These are phyloP conservation scores for Dichetophora obliterata DNA, from an alignment of 2,888 invertebrate species.

Conservation along the genomic window DNA sequence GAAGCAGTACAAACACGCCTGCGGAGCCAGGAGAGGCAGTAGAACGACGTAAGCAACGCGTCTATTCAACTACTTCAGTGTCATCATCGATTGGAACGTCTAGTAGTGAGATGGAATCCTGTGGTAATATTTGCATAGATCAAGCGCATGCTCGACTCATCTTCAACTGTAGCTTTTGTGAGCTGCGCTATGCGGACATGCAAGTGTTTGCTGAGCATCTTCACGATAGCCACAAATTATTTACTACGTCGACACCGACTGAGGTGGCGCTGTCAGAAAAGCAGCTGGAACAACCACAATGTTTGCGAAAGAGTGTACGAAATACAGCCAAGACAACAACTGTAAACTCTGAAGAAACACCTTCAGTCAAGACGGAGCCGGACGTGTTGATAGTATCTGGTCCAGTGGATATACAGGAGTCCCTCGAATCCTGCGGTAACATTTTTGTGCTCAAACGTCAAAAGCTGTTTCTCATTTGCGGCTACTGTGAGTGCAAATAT, in stretches of 20 bases:
- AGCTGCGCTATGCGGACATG: constrained; percentile 57
- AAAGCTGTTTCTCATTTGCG: constrained; percentile 57
- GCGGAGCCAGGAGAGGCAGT: neutral
- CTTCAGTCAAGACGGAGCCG: neutral
- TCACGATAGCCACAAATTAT: constrained; percentile 53
- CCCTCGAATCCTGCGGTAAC: constrained; percentile 61
- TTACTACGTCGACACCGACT: constrained; percentile 16
- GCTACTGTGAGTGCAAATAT: constrained; percentile 56
- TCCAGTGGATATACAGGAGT: constrained; percentile 35
- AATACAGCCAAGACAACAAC: neutral
- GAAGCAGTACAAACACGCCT: neutral
- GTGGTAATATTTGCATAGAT: constrained; percentile 57
- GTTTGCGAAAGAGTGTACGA: constrained; percentile 33
- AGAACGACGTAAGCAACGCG: constrained; percentile 40
- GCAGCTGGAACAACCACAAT: neutral
- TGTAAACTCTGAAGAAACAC: neutral
- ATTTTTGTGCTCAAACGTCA: constrained; percentile 54
- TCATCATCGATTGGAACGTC: constrained; percentile 45
- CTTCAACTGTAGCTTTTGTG: constrained; percentile 58
- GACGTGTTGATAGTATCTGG: constrained; percentile 35
- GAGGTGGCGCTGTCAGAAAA: neutral
- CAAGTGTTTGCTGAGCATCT: constrained; percentile 55
- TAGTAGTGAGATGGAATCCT: constrained; percentile 54
- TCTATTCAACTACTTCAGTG: constrained; percentile 53
- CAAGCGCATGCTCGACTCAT: constrained; percentile 56